phyloP scores from a whole-genome alignment of 2,113 vertebrate species.

The Pan paniscus region DNA sequence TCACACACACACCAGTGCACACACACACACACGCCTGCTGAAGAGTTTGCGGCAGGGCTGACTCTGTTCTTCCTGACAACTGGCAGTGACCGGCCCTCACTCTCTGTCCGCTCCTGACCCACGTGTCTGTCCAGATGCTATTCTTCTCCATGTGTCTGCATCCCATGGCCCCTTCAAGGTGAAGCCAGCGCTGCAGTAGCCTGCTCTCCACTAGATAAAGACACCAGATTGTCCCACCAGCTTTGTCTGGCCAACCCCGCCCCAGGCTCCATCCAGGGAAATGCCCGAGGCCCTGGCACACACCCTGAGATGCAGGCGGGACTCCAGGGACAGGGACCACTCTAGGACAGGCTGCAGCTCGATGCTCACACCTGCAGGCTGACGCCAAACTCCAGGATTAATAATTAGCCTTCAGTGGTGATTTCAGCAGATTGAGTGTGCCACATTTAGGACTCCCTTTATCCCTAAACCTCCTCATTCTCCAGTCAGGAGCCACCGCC shows the following conservation, averaged over 20 bases:
- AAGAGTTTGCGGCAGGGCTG: neutral
- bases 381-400: neutral
- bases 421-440: neutral
- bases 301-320: neutral
- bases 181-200: neutral
- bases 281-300: neutral
- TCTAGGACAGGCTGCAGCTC: neutral
- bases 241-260: neutral
- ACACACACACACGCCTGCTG: neutral
- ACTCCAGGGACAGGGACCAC: neutral
- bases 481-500: rapidly evolving
- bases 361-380: neutral
- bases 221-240: neutral
- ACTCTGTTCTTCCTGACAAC: neutral
- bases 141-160: neutral
- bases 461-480: neutral
- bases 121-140: neutral
- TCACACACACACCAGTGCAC: no score
- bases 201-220: neutral
- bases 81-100: neutral
- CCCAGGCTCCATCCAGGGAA: neutral
- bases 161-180: neutral
- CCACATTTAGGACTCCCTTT: neutral
- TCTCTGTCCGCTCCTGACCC: neutral
- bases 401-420: neutral